These are phyloP conservation scores for Triops cancriformis DNA, from an alignment of 1,140 invertebrate genomes.

Conservation along the genomic window DNA sequence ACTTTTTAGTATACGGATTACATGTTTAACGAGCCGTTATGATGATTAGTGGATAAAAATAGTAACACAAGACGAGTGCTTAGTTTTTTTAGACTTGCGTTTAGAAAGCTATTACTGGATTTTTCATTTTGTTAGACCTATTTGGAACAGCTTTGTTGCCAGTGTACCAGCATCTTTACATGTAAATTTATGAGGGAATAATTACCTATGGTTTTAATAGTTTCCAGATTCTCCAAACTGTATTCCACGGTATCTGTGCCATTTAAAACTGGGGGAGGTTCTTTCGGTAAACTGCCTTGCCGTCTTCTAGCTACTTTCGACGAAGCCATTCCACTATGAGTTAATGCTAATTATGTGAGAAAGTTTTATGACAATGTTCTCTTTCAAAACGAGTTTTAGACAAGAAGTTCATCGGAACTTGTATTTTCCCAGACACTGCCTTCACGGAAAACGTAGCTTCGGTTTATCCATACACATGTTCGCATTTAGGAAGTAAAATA, in stretches of 20 bases:
- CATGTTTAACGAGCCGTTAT: background rate
- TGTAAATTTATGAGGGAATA: background rate
- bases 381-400: too few species aligned
- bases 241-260: slow-evolving; percentile 50
- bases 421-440: background rate
- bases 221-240: slow-evolving; percentile 64
- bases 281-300: slow-evolving; percentile 38
- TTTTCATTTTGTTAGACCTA: background rate
- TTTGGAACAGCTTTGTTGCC: background rate
- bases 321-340: slow-evolving; percentile 36
- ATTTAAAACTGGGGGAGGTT: slow-evolving; percentile 37
- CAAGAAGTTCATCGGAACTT: background rate
- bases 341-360: background rate
- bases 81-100: background rate
- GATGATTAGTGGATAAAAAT: background rate
- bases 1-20: background rate
- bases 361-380: background rate
- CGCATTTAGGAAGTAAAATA: too few species aligned
- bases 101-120: background rate
- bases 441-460: background rate
- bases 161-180: background rate
- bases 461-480: too few species aligned
- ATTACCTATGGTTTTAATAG: slow-evolving; percentile 70
- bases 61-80: background rate
- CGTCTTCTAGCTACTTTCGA: slow-evolving; percentile 36